Conservation (phyloP, 2,113 vertebrate species). For the Chaetodon auriga region DNA sequence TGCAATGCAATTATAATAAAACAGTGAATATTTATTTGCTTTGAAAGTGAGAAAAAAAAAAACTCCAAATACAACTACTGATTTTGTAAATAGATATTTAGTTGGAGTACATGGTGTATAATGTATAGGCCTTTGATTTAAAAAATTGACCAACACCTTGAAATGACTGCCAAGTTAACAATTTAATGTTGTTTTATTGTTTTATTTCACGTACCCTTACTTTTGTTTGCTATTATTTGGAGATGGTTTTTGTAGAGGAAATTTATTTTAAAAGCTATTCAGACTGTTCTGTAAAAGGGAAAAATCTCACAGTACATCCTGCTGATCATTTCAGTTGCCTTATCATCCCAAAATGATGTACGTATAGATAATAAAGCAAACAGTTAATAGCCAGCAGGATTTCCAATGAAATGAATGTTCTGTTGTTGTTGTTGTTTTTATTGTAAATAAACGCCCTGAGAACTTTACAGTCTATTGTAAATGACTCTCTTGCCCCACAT, state of each 20-base stretch:
- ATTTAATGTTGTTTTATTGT: slow-evolving; percentile 30
- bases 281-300: slow-evolving; percentile 70
- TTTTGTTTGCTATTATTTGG: slow-evolving; percentile 53
- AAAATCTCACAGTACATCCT: slow-evolving; percentile 53
- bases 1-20: slow-evolving; percentile 60
- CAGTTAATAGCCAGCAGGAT: slow-evolving; percentile 56
- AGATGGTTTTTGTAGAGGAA: slow-evolving; percentile 59
- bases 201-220: slow-evolving; percentile 51
- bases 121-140: slow-evolving; percentile 49
- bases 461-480: slow-evolving; percentile 45
- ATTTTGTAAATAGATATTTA: slow-evolving; percentile 73
- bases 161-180: slow-evolving; percentile 67
- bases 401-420: slow-evolving; percentile 74
- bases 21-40: slow-evolving; percentile 69
- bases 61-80: slow-evolving; percentile 65
- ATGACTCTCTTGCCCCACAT: not conserved
- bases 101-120: slow-evolving; percentile 38
- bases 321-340: slow-evolving; percentile 78
- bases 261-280: slow-evolving; percentile 58
- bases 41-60: slow-evolving; percentile 40
- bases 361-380: slow-evolving; percentile 40
- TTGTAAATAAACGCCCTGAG: slow-evolving; percentile 74
- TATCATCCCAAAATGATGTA: slow-evolving; percentile 60
- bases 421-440: slow-evolving; percentile 73
- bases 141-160: slow-evolving; percentile 32